Percentiles rank a stretch among this genome's conserved stretches.
These are phyloP conservation scores for Mohoua ochrocephala DNA, from an alignment of 2,113 vertebrate species.

Conservation along the genomic window DNA sequence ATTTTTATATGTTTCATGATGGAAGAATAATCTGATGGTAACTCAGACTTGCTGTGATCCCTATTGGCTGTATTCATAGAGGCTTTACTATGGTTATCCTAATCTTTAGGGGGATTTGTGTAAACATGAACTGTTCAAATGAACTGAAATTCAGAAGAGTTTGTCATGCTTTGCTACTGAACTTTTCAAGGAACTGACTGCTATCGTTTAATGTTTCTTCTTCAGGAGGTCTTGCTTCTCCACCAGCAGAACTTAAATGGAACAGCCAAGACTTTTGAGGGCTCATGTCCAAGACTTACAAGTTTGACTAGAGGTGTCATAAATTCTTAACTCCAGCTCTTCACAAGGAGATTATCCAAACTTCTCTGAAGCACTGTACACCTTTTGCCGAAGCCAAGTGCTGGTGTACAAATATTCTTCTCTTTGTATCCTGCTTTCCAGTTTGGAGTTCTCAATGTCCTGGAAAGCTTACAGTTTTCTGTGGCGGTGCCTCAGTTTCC, in stretches of 20 bases:
- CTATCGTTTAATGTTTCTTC: background rate
- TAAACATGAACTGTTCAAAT: background rate
- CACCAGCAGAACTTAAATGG: background rate
- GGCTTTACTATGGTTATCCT: background rate
- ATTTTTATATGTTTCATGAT: background rate
- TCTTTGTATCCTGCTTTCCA: background rate
- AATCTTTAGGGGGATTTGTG: background rate
- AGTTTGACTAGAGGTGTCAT: background rate
- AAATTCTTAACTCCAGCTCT: background rate
- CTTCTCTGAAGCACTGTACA: background rate
- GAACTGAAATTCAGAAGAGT: background rate
- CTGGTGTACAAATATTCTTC: background rate
- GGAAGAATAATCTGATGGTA: background rate
- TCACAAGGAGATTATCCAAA: background rate
- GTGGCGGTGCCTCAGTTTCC: too few species aligned
- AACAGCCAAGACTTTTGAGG: background rate
- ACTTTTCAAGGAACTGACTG: background rate
- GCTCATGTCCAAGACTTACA: background rate
- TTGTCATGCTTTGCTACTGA: background rate
- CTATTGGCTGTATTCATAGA: background rate
- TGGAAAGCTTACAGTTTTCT: background rate
- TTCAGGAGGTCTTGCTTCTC: background rate
- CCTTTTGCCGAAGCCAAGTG: background rate
- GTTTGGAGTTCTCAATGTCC: background rate
- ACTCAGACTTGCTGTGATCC: background rate